These are phyloP conservation scores for Nebria brevicollis DNA, from an alignment of 2,888 invertebrate genomes.

Conservation along the genomic window DNA sequence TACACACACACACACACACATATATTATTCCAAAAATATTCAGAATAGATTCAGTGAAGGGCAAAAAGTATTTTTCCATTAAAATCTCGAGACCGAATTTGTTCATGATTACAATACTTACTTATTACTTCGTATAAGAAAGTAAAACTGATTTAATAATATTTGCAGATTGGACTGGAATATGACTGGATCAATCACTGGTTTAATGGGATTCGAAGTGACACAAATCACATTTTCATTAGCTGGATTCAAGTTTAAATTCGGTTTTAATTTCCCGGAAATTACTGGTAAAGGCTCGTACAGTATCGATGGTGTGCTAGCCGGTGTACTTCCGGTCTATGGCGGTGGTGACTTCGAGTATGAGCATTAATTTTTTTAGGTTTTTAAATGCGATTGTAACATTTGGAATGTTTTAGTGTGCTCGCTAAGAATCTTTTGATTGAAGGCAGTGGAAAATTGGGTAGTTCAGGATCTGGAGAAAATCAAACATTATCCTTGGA, in stretches of 20 bases:
- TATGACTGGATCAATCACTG: constrained; percentile 20
- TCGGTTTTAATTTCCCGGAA: constrained; percentile 15
- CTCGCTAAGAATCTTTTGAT: constrained; percentile 7
- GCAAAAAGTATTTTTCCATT: neutral
- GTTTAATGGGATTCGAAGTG: constrained; percentile 21
- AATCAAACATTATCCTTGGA: constrained; percentile 25
- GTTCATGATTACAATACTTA: no score
- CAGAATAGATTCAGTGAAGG: neutral
- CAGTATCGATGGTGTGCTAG: constrained; percentile 21
- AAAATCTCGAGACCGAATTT: no score
- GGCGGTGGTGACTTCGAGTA: constrained; percentile 35
- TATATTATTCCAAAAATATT: no score
- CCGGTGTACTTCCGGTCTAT: constrained; percentile 27
- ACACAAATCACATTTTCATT: constrained; percentile 18
- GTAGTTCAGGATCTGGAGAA: constrained; percentile 27
- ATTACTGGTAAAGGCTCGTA: constrained; percentile 22
- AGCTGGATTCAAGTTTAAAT: constrained; percentile 30
- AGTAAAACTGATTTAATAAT: neutral
- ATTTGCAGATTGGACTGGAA: constrained; percentile 28
- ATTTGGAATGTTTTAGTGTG: constrained; percentile 6
- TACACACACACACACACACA: no score
- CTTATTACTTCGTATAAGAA: no score
- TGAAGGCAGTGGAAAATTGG: constrained; percentile 20
- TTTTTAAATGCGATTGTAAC: no score
- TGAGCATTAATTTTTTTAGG: neutral